Conservation (phyloP, 2,888 invertebrate species). For the Cheilosia variabilis region DNA sequence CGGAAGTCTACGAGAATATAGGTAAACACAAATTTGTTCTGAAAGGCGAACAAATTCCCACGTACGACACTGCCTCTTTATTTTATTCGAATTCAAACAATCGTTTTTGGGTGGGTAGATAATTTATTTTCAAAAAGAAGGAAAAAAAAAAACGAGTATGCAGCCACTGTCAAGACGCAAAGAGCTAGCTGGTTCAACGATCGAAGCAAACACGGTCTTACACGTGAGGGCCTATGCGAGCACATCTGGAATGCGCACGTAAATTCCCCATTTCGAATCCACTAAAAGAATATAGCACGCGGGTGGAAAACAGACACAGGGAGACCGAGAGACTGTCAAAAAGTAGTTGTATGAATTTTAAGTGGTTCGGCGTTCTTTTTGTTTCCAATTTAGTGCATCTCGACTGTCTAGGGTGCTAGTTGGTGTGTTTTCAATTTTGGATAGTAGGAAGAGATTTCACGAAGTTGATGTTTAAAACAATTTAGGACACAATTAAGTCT, state of each 20-base stretch:
- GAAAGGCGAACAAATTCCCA: constrained; percentile 46
- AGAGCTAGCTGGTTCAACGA: neutral
- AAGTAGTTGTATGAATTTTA: constrained; percentile 63
- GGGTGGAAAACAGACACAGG: constrained; percentile 11
- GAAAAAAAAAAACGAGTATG: constrained; percentile 1
- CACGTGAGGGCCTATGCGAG: constrained; percentile 62
- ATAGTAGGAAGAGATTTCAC: neutral
- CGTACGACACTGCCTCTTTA: constrained; percentile 45
- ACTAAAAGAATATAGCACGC: constrained; percentile 41
- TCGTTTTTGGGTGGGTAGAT: constrained; percentile 34
- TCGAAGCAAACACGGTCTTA: neutral
- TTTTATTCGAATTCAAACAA: constrained; percentile 57
- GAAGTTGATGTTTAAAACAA: no score
- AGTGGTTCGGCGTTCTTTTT: constrained; percentile 37
- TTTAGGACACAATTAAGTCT: no score
- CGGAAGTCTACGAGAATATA: constrained; percentile 4
- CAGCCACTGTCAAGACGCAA: constrained; percentile 17
- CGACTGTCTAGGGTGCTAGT: constrained; percentile 19
- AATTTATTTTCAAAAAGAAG: constrained; percentile 38
- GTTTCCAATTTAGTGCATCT: neutral
- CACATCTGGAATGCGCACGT: constrained; percentile 65
- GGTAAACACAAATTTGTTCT: constrained; percentile 20
- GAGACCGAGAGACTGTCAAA: constrained; percentile 27
- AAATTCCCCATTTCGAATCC: constrained; percentile 58
- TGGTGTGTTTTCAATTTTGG: constrained; percentile 1